Evolutionary conservation across 1,140 invertebrate genomes (phyloP).

Genomic region (Drosophila seguyi): DNA sequence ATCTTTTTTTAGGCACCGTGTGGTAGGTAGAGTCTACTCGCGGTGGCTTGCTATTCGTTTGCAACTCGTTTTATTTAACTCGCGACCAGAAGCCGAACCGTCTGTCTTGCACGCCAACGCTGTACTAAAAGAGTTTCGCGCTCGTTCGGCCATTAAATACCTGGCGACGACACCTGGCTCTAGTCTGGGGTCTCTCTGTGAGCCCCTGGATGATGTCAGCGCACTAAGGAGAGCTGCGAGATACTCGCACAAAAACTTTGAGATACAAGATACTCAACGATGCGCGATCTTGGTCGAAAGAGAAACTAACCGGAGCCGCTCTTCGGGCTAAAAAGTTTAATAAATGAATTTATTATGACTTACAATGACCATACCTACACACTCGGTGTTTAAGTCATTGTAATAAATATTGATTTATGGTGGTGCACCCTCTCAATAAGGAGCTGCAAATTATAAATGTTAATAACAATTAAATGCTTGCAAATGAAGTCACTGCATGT

Average conservation of each 20-base stretch:
- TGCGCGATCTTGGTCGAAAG: constrained; percentile 14
- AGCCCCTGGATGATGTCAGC: constrained; percentile 71
- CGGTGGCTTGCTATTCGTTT: constrained; percentile 17
- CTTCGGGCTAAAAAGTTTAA: constrained; percentile 23
- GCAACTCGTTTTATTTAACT: constrained; percentile 46
- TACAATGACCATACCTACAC: constrained; percentile 42
- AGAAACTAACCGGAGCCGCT: constrained; percentile 13
- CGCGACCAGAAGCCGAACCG: constrained; percentile 67
- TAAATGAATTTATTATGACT: constrained; percentile 28
- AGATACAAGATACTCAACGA: constrained; percentile 2
- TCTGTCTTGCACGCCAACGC: constrained; percentile 79
- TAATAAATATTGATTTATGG: constrained; percentile 73
- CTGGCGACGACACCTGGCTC: constrained; percentile 59
- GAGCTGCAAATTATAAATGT: constrained; percentile 46
- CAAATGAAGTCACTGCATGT: constrained; percentile 37
- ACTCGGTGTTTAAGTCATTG: constrained; percentile 46
- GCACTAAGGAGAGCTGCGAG: constrained; percentile 27
- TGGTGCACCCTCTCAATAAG: constrained; percentile 52
- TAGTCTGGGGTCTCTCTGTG: constrained; percentile 20
- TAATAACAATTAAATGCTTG: constrained; percentile 21
- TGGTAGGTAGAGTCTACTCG: constrained; percentile 22
- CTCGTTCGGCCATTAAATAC: constrained; percentile 75
- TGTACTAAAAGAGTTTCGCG: constrained; percentile 81
- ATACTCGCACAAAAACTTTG: constrained; percentile 2
- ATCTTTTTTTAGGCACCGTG: constrained; percentile 6